A percentile compares a stretch with the other conserved stretches of the same genome.
These are phyloP conservation scores for Drosophila bocki DNA, from an alignment of 1,140 invertebrate genomes.

Conservation along the genomic window DNA sequence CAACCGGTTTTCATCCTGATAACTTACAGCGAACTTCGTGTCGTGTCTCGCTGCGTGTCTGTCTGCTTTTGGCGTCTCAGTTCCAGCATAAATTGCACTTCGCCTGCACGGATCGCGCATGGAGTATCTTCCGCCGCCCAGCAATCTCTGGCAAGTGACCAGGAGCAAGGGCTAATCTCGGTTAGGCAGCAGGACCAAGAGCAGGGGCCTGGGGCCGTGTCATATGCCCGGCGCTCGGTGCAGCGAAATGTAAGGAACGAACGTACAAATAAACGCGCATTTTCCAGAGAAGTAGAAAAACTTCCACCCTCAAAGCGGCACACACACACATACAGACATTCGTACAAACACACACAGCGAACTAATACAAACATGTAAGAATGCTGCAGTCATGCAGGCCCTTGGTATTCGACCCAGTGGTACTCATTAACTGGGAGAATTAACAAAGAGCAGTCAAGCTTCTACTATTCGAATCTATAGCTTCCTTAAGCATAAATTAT, in stretches of 20 bases:
- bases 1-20: slow-evolving; percentile 64
- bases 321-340: slow-evolving; percentile 53
- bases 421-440: slow-evolving; percentile 15
- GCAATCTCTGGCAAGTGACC: slow-evolving; percentile 10
- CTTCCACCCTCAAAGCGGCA: slow-evolving; percentile 80
- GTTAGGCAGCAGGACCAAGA: slow-evolving; percentile 16
- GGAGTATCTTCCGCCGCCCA: slow-evolving; percentile 7
- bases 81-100: slow-evolving; percentile 63
- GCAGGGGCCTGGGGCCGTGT: slow-evolving; percentile 32
- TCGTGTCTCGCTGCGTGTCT: slow-evolving; percentile 51
- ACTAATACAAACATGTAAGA: slow-evolving; percentile 72
- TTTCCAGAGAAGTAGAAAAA: slow-evolving; percentile 84
- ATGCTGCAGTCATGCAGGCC: slow-evolving; percentile 42
- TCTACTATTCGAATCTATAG: neutral
- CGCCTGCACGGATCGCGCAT: slow-evolving; percentile 48
- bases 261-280: slow-evolving; percentile 81
- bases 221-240: slow-evolving; percentile 64
- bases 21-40: slow-evolving; percentile 57
- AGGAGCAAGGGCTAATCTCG: slow-evolving; percentile 19
- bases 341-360: slow-evolving; percentile 51
- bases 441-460: neutral
- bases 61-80: slow-evolving; percentile 45
- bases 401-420: slow-evolving; percentile 15
- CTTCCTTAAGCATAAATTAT: neutral
- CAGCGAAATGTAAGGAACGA: slow-evolving; percentile 69